phyloP scores from a whole-genome alignment of 1,140 invertebrate genomes.

The Zaprionus lachaisei region DNA sequence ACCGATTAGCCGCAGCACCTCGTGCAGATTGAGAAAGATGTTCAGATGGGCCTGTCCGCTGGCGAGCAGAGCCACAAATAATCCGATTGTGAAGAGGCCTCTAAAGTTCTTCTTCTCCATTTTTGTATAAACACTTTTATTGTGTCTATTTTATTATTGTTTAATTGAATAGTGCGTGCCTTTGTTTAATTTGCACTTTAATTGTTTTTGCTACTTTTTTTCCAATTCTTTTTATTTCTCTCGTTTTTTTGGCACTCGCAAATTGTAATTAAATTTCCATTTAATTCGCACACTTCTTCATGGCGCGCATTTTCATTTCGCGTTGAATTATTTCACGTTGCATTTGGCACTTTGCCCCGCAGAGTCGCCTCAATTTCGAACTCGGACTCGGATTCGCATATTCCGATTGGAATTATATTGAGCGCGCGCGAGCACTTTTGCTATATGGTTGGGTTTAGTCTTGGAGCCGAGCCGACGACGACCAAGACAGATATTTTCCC shows the following conservation, averaged over 20 bases:
- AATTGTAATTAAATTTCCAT: slow-evolving; percentile 18
- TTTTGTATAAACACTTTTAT: slow-evolving; percentile 21
- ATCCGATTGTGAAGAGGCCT: slow-evolving; percentile 73
- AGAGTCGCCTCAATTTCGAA: slow-evolving; percentile 1
- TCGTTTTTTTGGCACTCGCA: slow-evolving; percentile 45
- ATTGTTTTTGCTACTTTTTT: slow-evolving; percentile 10
- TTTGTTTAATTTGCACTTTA: slow-evolving; percentile 10
- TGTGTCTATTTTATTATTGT: slow-evolving; percentile 22
- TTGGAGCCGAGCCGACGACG: slow-evolving; percentile 35
- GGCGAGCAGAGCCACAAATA: slow-evolving; percentile 67
- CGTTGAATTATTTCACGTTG: slow-evolving; percentile 52
- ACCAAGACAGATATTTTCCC: slow-evolving; percentile 46
- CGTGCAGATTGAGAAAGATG: slow-evolving; percentile 84
- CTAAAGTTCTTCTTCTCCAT: slow-evolving; percentile 61
- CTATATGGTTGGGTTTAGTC: slow-evolving; percentile 7
- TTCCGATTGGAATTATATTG: slow-evolving; percentile 54
- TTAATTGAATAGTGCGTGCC: slow-evolving; percentile 20
- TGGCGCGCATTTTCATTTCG: slow-evolving; percentile 54
- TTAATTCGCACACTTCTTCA: slow-evolving; percentile 23
- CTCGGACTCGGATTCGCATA: slow-evolving; percentile 54
- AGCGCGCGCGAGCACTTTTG: slow-evolving; percentile 12
- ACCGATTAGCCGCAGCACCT: slow-evolving; percentile 84
- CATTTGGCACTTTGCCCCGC: slow-evolving; percentile 56
- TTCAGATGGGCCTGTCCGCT: slow-evolving; percentile 77
- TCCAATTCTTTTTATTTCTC: background rate